Evolutionary conservation across 2,888 invertebrate species (phyloP), one percentile per base, ranked within the genome.

Genomic region (Nemapogon koenigi): DNA sequence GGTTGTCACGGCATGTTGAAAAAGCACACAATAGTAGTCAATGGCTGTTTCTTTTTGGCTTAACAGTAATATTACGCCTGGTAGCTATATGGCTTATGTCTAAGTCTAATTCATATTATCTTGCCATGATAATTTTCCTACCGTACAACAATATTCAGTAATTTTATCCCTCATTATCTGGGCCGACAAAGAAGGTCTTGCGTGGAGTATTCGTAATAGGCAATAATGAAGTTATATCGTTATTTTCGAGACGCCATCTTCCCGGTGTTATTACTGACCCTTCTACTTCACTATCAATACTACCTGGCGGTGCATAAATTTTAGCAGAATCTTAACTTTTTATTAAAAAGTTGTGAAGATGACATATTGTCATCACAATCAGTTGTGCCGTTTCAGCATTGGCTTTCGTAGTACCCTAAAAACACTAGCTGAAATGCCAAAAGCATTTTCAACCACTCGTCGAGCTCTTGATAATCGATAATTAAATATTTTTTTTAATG

Each of bases 381-480:
- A 26, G 15, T 39, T 43, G 29, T 41, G 43, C 31, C 42, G 42
- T 38, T 43, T 39, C 15, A 43, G 38, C 38, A 47, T 47, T 28
- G 43, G 46, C 42, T 47, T 49, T 38, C 45, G 31, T 35, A 47
- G 22, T 40, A 49, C 44, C 41, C 43, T 41, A 38, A 45, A 49
- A 18, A 42, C 41, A 29, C 31, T 29, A 28, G 41, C 28, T 29
- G 27, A 16, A 25, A 46, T 44, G 18, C 47, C 46, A 43, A 48
- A 49, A 18, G 33, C 43, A 40, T 44, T 46, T 41, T 48, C 46
- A 17, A 47, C 47, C 11, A 43, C 38, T 28, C 44, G 43, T 27
- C 49, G 41, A 29, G 42, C 44, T 43, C 46, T 42, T 18, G 38
- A 40, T 33, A 46, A 29, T 16, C 45, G 38, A 31, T 46, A 48